Conservation (phyloP, 2,888 invertebrate species). For the Spilosoma lubricipeda region DNA sequence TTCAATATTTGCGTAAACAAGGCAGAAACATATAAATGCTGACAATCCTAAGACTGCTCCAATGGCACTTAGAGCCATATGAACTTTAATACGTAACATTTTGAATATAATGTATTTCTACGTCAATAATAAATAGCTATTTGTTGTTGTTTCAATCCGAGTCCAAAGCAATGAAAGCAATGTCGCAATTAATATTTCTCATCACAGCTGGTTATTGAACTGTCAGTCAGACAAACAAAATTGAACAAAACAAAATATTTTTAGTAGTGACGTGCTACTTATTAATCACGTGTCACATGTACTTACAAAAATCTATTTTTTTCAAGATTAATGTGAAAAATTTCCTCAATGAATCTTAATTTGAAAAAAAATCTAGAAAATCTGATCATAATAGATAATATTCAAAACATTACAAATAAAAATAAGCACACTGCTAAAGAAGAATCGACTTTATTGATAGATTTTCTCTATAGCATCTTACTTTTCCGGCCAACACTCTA, state of each 20-base stretch:
- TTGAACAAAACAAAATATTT: neutral
- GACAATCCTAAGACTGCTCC: slow-evolving; percentile 74
- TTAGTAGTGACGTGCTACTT: neutral
- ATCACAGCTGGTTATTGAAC: slow-evolving; percentile 30
- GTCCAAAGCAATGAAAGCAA: no score
- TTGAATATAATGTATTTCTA: slow-evolving; percentile 18
- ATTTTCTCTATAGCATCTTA: neutral
- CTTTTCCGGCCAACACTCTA: no score
- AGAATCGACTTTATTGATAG: neutral
- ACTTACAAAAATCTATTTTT: neutral
- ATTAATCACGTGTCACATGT: neutral
- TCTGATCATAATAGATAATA: neutral
- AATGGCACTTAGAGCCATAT: slow-evolving; percentile 74
- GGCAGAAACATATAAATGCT: slow-evolving; percentile 81
- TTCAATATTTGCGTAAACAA: slow-evolving; percentile 80
- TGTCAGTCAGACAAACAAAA: slow-evolving; percentile 9
- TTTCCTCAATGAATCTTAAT: no score
- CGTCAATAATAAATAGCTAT: neutral
- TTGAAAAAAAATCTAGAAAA: no score
- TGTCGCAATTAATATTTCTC: slow-evolving; percentile 22
- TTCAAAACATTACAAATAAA: neutral
- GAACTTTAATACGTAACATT: slow-evolving; percentile 77
- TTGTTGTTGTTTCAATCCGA: neutral
- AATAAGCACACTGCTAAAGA: neutral
- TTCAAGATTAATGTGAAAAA: neutral